phyloP scores from a whole-genome alignment of 2,113 vertebrate genomes.

The Equus przewalskii region DNA sequence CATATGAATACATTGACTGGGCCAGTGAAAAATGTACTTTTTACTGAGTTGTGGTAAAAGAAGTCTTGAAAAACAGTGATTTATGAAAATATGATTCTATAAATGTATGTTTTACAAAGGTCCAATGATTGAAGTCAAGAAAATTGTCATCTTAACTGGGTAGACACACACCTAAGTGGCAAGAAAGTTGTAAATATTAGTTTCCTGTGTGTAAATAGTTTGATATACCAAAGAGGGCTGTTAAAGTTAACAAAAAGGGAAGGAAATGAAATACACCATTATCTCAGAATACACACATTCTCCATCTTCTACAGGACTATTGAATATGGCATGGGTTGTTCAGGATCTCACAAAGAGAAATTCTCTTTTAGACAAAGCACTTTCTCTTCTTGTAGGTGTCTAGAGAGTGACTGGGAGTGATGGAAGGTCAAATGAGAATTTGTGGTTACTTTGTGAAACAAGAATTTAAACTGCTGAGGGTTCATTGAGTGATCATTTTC shows the following conservation, averaged over 20 bases:
- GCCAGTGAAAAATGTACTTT: background rate
- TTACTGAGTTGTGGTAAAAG: slow-evolving; percentile 21
- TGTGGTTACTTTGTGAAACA: slow-evolving; percentile 5
- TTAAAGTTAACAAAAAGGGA: background rate
- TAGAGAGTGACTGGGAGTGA: background rate
- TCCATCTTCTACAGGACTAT: background rate
- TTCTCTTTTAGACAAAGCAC: background rate
- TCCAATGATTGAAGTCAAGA: slow-evolving; percentile 5
- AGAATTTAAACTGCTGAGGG: background rate
- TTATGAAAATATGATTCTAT: slow-evolving; percentile 11
- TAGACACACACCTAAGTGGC: background rate
- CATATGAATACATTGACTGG: background rate
- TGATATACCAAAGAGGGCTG: background rate
- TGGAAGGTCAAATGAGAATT: background rate
- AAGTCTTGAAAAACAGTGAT: background rate
- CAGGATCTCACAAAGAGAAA: background rate
- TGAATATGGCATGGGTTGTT: background rate
- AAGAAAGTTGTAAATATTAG: slow-evolving; percentile 12
- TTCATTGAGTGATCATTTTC: background rate
- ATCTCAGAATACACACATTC: background rate
- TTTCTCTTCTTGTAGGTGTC: background rate
- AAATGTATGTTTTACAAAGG: slow-evolving; percentile 2
- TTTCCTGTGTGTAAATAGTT: slow-evolving; percentile 1
- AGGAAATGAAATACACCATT: slow-evolving; percentile 20
- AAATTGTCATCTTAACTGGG: background rate